Base-by-base conservation (phyloP, 2,888 invertebrate genomes). In the Luperina testacea region DNA sequence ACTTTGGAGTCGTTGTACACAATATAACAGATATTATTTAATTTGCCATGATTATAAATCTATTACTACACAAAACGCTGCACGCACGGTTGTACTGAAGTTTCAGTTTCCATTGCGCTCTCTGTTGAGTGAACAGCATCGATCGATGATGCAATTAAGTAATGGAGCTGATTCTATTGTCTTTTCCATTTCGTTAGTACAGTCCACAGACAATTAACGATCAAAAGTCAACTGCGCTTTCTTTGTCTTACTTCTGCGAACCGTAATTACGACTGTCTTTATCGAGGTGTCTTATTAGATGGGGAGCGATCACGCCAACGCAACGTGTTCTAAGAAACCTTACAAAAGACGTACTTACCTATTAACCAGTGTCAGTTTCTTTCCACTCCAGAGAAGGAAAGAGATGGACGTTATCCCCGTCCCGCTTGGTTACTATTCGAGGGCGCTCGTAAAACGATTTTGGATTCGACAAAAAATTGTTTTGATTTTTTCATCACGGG, bases 391-490 rank as follows among this genome's bases (percentile, higher is more conserved):
- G 87, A 81, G 91, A 80, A 79, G 84, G 90, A 94, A 87, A 87
- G 90, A 87, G 93, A 92, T 82, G 81, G 80, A 68, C 20, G 57
- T 82, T 89, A 88, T 81, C 71, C 53, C 88, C 84, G 77, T 93
- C 95, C 90, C 93, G 63, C 90, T 96, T 94, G 72, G 94, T 95
- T 96, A 96, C 96, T 95, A 96, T 94, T 93, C 92, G 93, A 94
- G 94, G 93, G 92, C 93, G 94, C 95, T 96, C 96, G 96, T 97
- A 96, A 95, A 96, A 95, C 93, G 92, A 94, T 94, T 96, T 94
- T 92, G 93, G 91, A 86, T 91, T 90, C 87, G 81, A 95, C 94
- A 95, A 95, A 96, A 96, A 96, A 93, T 93, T 96, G 96, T 96
- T 96, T 95, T 95, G 95, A 93, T 96, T 96, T 96, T 95, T 96